Base-by-base conservation (phyloP, 2,888 invertebrate species). In the Sclerodermus sp. region DNA sequence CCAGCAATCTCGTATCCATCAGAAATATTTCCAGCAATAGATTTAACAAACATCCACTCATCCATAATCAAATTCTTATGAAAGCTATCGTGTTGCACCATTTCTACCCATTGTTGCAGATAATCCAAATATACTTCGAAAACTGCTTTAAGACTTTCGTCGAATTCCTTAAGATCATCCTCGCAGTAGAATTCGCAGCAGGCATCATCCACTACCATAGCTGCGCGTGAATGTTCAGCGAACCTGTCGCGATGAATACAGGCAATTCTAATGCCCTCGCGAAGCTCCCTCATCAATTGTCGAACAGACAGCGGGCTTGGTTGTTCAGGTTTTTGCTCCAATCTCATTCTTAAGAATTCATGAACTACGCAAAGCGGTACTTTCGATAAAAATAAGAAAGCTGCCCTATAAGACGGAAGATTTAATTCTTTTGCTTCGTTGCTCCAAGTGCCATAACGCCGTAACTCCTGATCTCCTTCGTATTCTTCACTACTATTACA, bases 301-400 rank as follows among this genome's bases (percentile, higher is more conserved):
- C 91, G 85, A 40, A 95, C 86, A 62, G 93, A 93, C 40, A 95
- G 83, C 6, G 90, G 87, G 43, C 93, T 93, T 0, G 95, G 95
- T 43, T 90, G 87, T 16, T 85, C 84, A 0, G 92, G 91, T 50
- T 89, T 86, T 53, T 90, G 88, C 72, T 95, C 93, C 34, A 95
- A 81, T 38, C 95, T 81, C 82, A 96, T 87, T 53, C 87, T 81
- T 38, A 96, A 81, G 80, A 94, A 96, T 79, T 96, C 95, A 72
- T 95, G 91, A 55, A 94, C 88, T n/a, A 95, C 87, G 78, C 96
- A 93, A 69, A 97, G 80, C 17, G 93, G 91, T 45, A 96, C 86
- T 44, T 89, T 85, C 52, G 91, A 87, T 13, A 96, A 83, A 76
- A 95, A 92, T 45, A 96, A 83, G 80, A 93, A 96, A 54, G 89